These are phyloP conservation scores for Dugesia japonica DNA, from an alignment of 2,888 invertebrate genomes.

Conservation along the genomic window DNA sequence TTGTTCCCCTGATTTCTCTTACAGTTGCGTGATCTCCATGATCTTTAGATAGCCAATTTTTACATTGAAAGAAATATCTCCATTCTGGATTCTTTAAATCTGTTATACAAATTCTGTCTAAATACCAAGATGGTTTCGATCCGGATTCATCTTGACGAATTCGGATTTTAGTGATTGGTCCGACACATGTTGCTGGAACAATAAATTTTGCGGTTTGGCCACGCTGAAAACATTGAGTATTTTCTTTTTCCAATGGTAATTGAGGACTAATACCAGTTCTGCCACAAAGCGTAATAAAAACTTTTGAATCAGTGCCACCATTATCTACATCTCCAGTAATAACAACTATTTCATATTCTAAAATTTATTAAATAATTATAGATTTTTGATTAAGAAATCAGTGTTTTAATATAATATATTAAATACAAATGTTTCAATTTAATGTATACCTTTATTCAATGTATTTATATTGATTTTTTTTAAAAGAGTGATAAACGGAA, in stretches of 20 bases:
- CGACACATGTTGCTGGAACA: constrained; percentile 43
- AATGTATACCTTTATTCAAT: too few species aligned
- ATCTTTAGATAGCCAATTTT: constrained; percentile 45
- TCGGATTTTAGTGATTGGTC: constrained; percentile 41
- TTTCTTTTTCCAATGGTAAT: constrained; percentile 38
- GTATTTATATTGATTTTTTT: too few species aligned
- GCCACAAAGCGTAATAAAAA: constrained; percentile 44
- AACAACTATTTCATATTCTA: constrained; percentile 46
- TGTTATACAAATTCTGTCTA: constrained; percentile 47
- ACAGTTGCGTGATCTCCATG: constrained; percentile 45
- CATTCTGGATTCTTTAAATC: constrained; percentile 44
- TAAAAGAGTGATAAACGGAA: too few species aligned
- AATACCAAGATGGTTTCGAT: constrained; percentile 45
- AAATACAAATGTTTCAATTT: too few species aligned
- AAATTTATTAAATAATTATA: too few species aligned
- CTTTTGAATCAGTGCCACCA: constrained; percentile 46
- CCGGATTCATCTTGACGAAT: constrained; percentile 47
- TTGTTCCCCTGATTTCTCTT: constrained; percentile 43
- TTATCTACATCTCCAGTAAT: constrained; percentile 43
- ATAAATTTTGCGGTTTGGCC: constrained; percentile 42
- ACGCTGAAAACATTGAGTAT: constrained; percentile 37
- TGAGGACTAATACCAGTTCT: constrained; percentile 43
- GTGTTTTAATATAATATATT: not conserved
- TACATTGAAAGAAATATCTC: constrained; percentile 47
- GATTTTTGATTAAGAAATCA: not conserved